Base-by-base conservation (phyloP, 2,888 invertebrate species). In the Lathronympha strigana region DNA sequence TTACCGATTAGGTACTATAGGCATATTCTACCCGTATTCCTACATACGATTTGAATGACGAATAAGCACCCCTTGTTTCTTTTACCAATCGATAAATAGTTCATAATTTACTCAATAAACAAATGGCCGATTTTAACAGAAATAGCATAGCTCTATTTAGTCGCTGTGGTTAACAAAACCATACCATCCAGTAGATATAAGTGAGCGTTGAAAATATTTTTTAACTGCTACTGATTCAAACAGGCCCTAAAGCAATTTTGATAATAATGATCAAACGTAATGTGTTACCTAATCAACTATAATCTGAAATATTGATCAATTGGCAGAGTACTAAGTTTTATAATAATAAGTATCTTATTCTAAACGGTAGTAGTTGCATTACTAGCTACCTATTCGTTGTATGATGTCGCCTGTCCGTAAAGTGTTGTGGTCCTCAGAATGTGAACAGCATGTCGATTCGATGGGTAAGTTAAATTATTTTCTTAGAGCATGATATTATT, bases 381-480 rank as follows among this genome's bases (percentile, higher is more conserved):
- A 55, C 28, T 50, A 25, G 25, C 19, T 21, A 4, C 23, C 19
- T 36, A 40, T 36, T 43, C 15, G 51, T 43, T 33, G 45, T 62
- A 60, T 58, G 25, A 33, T 31, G 51, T 63, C 50, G 43, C 28
- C 38, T 57, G 40, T 36, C 17, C 64, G 66, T 68, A 69, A n/a
- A 71, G 72, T 70, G 67, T 67, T 69, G 68, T 71, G 73, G 66
- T 74, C 68, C 69, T 63, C 75, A 68, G 23, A 47, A 61, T 71
- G 68, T 60, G 64, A 71, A 72, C 75, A 72, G 81, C 83, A 82
- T 82, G 83, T 70, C 51, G 28, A 45, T 70, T 70, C 51, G 28
- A 45, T 70, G 80, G 85, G 85, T 85, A 83, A 86, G 85, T 84
- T 75, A 69, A 62, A 72, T 73, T 76, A 76, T 63, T 75, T 81